Evolutionary conservation across 2,113 vertebrate genomes (phyloP), one percentile per base, ranked within the genome.

Genomic region (Hippocampus barbouri): DNA sequence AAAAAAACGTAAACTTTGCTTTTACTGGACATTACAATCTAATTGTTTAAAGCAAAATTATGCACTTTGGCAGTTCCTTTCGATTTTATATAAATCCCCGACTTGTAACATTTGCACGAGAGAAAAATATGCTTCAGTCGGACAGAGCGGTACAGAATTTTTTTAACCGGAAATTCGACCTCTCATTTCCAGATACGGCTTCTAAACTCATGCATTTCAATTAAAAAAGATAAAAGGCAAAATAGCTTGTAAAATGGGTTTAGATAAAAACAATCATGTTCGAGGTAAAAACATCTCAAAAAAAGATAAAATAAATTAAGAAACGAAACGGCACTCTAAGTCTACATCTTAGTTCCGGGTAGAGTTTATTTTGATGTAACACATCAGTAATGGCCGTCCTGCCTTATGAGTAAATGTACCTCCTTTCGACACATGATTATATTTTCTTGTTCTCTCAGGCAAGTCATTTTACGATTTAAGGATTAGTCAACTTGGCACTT

Each of bases 301-400:
- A 38, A 38, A 38, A 38, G 34, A 38, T 63, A 20, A 38, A 63
- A 10, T 40, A 10, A 30, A 38, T 63, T 30, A 10, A 5, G 21
- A 47, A 45, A 20, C 11, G 2, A 15, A 9, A 0, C 59, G 81
- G 88, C 86, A 87, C 81, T 2, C 14, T 1, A 21, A 0, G 21
- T 30, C 4, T 0, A 0, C 2, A 5, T 49, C 10, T 38, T 7
- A 0, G 63, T 84, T 87, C 15, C 71, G 23, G 49, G 70, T 75
- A 1, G 85, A 79, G 38, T 9, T 75, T 85, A 10, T 87, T 85
- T 85, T 86, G 0, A 0, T 74, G 86, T 51, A 41, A 79, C 87
- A 76, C 82, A 5, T 15, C 0, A 2, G 18, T 4, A 0, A 69
- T 72, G 79, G 73, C 75, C 56, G 64, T 20, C 40, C 14, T 1